These are phyloP conservation scores for Papilio glaucus DNA, from an alignment of 1,140 invertebrate species.

Conservation along the genomic window DNA sequence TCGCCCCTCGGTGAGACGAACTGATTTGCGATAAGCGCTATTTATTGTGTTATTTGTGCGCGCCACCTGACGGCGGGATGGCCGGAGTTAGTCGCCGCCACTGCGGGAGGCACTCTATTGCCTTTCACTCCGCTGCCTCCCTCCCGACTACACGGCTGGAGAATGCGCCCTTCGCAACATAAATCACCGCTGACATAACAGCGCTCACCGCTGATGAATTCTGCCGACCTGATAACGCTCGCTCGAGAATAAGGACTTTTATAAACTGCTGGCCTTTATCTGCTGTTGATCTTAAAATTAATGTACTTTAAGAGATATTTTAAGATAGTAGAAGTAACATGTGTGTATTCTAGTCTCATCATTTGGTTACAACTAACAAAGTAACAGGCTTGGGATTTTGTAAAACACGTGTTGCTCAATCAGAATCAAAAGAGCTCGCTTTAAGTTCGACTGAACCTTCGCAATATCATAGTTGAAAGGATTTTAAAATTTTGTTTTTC, in stretches of 20 bases:
- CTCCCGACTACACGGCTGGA: conserved; percentile 58
- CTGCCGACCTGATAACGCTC: conserved; percentile 52
- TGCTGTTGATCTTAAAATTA: background rate
- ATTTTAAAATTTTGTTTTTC: too few relatives aligned
- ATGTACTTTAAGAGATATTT: background rate
- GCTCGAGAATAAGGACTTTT: conserved; percentile 41
- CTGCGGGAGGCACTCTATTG: conserved; percentile 73
- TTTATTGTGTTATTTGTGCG: conserved; percentile 80
- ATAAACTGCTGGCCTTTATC: conserved; percentile 7
- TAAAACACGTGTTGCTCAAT: background rate
- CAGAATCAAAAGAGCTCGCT: too few relatives aligned
- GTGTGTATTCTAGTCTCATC: background rate
- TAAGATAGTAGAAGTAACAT: background rate
- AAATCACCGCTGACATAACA: conserved; percentile 67
- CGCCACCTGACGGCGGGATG: conserved; percentile 69
- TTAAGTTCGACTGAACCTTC: too few relatives aligned
- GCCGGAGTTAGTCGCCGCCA: conserved; percentile 52
- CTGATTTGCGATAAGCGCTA: conserved; percentile 81
- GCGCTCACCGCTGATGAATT: conserved; percentile 67
- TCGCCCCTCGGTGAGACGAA: conserved; percentile 71
- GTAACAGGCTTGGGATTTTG: too few relatives aligned
- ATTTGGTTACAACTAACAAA: background rate
- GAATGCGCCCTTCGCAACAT: conserved; percentile 57
- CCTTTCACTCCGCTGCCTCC: conserved; percentile 61
- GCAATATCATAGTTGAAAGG: too few relatives aligned